Evolutionary conservation across 2,888 invertebrate genomes (phyloP).

Genomic region (Hydrotaea cyrtoneurina): DNA sequence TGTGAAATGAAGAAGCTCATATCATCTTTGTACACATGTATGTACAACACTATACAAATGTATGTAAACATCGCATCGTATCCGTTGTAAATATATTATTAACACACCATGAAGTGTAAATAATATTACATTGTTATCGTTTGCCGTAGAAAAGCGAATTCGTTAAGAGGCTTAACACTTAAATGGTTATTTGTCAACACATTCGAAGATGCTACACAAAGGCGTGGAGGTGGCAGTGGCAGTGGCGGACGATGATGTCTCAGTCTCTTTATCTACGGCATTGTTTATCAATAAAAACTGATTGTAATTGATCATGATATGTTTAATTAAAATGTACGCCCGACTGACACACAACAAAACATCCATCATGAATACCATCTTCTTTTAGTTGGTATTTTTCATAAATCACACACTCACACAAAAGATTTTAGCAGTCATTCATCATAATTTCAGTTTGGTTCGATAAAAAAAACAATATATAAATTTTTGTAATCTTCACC

Average conservation of each 20-base stretch:
- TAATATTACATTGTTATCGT: neutral
- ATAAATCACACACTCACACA: slow-evolving; percentile 1
- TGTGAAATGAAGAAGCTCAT: neutral
- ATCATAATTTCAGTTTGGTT: slow-evolving; percentile 10
- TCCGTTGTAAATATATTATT: neutral
- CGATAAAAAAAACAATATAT: neutral
- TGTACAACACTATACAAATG: too few relatives aligned
- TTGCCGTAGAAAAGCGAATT: neutral
- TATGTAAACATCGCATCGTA: too few relatives aligned
- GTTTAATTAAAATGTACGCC: neutral
- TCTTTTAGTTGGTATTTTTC: neutral
- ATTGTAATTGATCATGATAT: neutral
- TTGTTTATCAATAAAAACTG: slow-evolving; percentile 1
- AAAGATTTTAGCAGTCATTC: neutral
- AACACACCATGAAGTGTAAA: neutral
- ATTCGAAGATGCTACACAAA: neutral
- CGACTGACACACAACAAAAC: neutral
- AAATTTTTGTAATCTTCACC: neutral
- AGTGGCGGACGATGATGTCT: neutral
- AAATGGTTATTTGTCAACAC: neutral
- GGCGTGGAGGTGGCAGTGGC: neutral
- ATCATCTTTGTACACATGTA: neutral
- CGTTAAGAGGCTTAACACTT: neutral
- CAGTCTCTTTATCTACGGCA: neutral
- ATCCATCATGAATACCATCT: too few relatives aligned